Evolutionary conservation across 2,797 vertebrate species (phyloP).

Genomic region (Falco cherrug): DNA sequence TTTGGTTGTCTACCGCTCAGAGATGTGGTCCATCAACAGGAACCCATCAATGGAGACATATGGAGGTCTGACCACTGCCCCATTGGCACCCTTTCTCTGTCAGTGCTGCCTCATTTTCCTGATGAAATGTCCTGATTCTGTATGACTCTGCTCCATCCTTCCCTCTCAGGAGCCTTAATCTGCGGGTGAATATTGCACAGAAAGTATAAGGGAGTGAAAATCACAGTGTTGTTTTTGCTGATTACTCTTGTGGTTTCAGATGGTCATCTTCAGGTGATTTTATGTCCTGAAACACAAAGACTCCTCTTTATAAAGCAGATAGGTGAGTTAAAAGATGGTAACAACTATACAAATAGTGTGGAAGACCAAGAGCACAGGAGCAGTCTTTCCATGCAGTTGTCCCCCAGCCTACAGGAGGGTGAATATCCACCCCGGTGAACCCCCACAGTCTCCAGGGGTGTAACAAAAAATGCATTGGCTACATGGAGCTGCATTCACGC

Average conservation of each 20-base stretch:
- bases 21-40: background rate
- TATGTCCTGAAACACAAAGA: background rate
- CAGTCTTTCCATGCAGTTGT: background rate
- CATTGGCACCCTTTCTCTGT: background rate
- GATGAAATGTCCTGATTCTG: background rate
- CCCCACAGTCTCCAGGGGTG: accelerated
- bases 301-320: background rate
- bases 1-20: background rate
- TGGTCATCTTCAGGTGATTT: background rate
- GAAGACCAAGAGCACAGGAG: background rate
- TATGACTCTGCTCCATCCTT: background rate
- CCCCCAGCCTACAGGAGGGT: background rate
- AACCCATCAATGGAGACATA: background rate
- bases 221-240: background rate
- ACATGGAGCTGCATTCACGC: accelerated
- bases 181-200: background rate
- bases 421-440: background rate
- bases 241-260: background rate
- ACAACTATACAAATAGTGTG: background rate
- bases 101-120: background rate
- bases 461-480: background rate
- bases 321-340: background rate
- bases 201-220: background rate
- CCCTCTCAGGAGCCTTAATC: background rate
- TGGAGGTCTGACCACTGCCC: background rate